Percentiles rank a stretch among this genome's conserved stretches.
Conservation (phyloP, 2,888 invertebrate genomes). For the Panopea generosa region DNA sequence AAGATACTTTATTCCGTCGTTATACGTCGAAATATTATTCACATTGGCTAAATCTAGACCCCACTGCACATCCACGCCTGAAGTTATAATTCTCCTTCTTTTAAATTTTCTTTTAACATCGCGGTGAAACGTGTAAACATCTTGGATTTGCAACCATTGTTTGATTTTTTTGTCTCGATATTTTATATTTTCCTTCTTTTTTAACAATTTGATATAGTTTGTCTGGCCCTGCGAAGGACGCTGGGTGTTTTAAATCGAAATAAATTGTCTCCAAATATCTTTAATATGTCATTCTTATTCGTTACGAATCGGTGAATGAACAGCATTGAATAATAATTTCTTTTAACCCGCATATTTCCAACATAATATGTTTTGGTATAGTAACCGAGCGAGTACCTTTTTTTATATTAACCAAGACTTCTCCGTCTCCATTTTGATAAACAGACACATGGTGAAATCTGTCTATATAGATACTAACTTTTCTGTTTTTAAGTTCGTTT, state of each 20-base stretch:
- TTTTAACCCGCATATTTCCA: slow-evolving; percentile 15
- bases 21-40: slow-evolving; percentile 1
- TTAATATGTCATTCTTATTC: background rate
- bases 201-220: slow-evolving; percentile 17
- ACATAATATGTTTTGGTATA: slow-evolving; percentile 9
- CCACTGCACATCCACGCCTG: slow-evolving; percentile 18
- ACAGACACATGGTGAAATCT: slow-evolving; percentile 15
- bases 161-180: slow-evolving; percentile 1
- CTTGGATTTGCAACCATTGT: slow-evolving; percentile 4
- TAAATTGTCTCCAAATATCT: slow-evolving; percentile 4
- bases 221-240: slow-evolving; percentile 1
- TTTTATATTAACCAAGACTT: slow-evolving; percentile 12
- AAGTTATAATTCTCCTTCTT: slow-evolving; percentile 11
- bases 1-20: slow-evolving; percentile 17
- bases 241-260: slow-evolving; percentile 8
- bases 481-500: background rate
- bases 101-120: slow-evolving; percentile 9
- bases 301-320: background rate
- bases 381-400: slow-evolving; percentile 20
- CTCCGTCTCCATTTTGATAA: slow-evolving; percentile 11
- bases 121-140: slow-evolving; percentile 4
- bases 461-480: slow-evolving; percentile 11
- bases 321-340: slow-evolving; percentile 11
- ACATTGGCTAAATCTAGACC: slow-evolving; percentile 20
- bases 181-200: slow-evolving; percentile 17